Evolutionary conservation across 2,888 invertebrate species (phyloP).

Genomic region (Aphidius colemani): DNA sequence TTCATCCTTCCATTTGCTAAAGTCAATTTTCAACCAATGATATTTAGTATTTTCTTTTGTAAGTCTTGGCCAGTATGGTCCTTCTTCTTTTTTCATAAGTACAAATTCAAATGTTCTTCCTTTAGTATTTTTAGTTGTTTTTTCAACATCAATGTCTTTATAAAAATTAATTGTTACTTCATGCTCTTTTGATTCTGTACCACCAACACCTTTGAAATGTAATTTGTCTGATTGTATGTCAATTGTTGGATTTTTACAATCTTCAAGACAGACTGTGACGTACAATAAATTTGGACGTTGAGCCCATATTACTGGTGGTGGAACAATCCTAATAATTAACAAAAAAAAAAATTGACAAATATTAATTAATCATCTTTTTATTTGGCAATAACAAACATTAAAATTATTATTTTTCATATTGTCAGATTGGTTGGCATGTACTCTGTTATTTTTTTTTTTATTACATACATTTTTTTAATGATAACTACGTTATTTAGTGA

Average conservation of each 20-base stretch:
- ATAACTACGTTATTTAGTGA: too few species aligned
- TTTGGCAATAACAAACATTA: background rate
- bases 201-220: constrained; percentile 84
- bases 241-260: constrained; percentile 82
- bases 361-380: constrained; percentile 5
- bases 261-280: constrained; percentile 89
- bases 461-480: too few species aligned
- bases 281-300: constrained; percentile 83
- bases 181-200: constrained; percentile 81
- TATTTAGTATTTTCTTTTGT: constrained; percentile 87
- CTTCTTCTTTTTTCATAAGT: constrained; percentile 70
- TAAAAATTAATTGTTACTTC: constrained; percentile 87
- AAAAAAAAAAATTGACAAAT: background rate
- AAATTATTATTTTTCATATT: background rate
- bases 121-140: constrained; percentile 73
- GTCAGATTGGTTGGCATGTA: too few species aligned
- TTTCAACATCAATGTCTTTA: constrained; percentile 81
- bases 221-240: constrained; percentile 69
- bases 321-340: constrained; percentile 62
- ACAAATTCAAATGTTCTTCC: constrained; percentile 78
- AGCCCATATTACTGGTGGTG: constrained; percentile 93
- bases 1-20: constrained; percentile 97
- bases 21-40: constrained; percentile 96
- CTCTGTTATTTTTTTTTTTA: too few species aligned
- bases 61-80: constrained; percentile 86